These are phyloP conservation scores for Xestia ashworthii DNA, from an alignment of 2,888 invertebrate species.

Conservation along the genomic window DNA sequence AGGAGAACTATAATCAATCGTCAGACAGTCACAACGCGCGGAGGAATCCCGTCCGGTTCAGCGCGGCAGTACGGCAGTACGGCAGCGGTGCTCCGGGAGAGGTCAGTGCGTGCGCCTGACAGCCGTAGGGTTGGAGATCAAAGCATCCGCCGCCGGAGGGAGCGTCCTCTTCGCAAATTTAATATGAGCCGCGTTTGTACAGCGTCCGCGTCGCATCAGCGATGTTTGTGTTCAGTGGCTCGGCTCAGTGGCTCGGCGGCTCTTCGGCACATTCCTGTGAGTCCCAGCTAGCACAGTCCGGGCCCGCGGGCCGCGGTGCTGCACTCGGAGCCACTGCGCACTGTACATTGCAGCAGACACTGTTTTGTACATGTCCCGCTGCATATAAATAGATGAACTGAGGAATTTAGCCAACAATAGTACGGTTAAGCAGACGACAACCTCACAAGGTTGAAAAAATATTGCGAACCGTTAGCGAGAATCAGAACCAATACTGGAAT, in stretches of 20 bases:
- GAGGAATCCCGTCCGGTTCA: conserved; percentile 17
- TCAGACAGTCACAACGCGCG: neutral
- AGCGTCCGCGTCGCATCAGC: conserved; percentile 38
- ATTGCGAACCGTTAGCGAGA: too few species aligned
- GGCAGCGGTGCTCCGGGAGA: neutral
- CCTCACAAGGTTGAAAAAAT: too few species aligned
- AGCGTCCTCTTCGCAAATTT: conserved; percentile 36
- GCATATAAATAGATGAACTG: neutral
- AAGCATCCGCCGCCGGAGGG: conserved; percentile 59
- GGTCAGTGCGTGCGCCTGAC: conserved; percentile 35
- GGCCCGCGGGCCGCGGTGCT: neutral
- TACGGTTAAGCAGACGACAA: too few species aligned
- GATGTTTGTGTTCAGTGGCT: conserved; percentile 61
- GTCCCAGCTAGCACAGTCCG: neutral
- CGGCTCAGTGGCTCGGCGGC: conserved; percentile 37
- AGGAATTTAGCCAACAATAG: too few species aligned
- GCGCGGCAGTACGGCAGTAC: too few species aligned
- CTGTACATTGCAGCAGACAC: neutral
- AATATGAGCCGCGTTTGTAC: conserved; percentile 45
- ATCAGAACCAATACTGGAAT: neutral
- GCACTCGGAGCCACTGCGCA: neutral
- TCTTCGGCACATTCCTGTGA: conserved; percentile 2
- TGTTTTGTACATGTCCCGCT: neutral
- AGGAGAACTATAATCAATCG: conserved; percentile 5
- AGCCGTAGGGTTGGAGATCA: conserved; percentile 57